Percentiles rank a stretch among this genome's conserved stretches.
Conservation (phyloP, 2,113 vertebrate genomes). For the Ardeotis arabs region DNA sequence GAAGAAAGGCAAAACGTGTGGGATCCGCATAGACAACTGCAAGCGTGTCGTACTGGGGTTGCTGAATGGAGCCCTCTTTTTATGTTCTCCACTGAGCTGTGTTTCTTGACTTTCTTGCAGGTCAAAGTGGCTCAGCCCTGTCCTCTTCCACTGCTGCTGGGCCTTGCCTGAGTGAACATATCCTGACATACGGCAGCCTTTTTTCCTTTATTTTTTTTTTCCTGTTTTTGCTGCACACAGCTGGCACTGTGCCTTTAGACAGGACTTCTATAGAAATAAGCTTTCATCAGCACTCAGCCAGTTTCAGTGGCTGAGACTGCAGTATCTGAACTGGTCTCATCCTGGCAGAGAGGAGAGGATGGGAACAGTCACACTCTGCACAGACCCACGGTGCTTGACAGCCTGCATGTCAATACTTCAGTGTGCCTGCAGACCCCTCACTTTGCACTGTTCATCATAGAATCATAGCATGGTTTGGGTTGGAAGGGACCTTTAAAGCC, state of each 20-base stretch:
- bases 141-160: not conserved
- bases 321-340: not conserved
- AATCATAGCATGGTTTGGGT: no score
- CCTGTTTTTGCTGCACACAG: not conserved
- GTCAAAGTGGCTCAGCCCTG: not conserved
- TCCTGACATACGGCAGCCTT: not conserved
- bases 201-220: rapidly evolving
- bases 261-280: not conserved
- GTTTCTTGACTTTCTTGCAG: constrained; percentile 27
- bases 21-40: not conserved
- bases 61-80: not conserved
- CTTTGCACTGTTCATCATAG: not conserved
- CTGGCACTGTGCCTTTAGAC: not conserved
- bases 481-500: no score
- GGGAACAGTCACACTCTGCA: not conserved
- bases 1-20: not conserved
- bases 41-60: not conserved
- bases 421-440: rapidly evolving
- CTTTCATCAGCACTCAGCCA: not conserved
- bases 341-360: not conserved
- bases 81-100: not conserved
- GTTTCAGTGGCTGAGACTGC: not conserved
- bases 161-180: not conserved
- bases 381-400: not conserved
- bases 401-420: not conserved